Evolutionary conservation across 2,888 invertebrate species (phyloP).

Genomic region (Neoascia interrupta): DNA sequence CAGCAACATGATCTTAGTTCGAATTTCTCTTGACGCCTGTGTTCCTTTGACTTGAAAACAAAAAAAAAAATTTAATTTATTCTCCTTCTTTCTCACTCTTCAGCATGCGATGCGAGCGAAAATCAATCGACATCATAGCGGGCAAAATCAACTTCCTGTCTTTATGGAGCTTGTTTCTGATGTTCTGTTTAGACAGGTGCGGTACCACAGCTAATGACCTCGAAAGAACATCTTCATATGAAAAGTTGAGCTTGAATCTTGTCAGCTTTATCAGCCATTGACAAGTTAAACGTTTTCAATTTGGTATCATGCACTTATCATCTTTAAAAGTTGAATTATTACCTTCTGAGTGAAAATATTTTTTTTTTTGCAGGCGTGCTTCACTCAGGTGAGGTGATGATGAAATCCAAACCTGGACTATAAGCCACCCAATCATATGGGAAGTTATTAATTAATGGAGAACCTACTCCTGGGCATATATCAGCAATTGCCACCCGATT

Average conservation of each 20-base stretch:
- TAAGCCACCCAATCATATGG: too few species aligned
- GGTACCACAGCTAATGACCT: constrained; percentile 12
- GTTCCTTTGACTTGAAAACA: constrained; percentile 1
- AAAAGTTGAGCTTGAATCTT: neutral
- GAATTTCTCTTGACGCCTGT: neutral
- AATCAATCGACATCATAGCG: constrained; percentile 22
- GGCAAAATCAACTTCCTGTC: constrained; percentile 41
- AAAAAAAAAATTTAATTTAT: constrained; percentile 36
- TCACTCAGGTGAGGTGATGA: too few species aligned
- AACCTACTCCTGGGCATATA: too few species aligned
- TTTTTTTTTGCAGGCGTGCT: too few species aligned
- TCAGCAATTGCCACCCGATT: too few species aligned
- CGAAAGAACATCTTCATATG: neutral
- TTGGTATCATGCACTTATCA: too few species aligned
- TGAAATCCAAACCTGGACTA: too few species aligned
- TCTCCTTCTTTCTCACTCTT: neutral
- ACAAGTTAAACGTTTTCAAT: neutral
- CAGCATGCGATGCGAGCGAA: constrained; percentile 1
- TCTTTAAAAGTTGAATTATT: too few species aligned
- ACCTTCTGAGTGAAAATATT: too few species aligned
- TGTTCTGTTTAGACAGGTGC: constrained; percentile 18
- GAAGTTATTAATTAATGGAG: too few species aligned
- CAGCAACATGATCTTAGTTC: constrained; percentile 11
- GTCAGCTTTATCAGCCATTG: neutral
- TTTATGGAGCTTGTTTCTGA: constrained; percentile 16